These are phyloP conservation scores for Scyliorhinus canicula DNA, from an alignment of 2,797 vertebrate species.

Conservation along the genomic window DNA sequence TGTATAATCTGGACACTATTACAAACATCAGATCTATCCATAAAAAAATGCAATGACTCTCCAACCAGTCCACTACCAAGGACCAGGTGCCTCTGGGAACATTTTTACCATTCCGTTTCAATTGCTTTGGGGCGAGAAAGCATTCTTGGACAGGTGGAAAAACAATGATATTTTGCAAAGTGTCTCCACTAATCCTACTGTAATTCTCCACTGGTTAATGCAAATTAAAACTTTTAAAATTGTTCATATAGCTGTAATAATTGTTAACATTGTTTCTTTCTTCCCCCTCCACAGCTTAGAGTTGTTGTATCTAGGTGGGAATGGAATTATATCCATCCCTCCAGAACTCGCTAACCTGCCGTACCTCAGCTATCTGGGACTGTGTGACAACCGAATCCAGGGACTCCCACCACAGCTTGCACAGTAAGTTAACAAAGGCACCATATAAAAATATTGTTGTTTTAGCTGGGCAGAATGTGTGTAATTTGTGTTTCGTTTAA, in stretches of 20 bases:
- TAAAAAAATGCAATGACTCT: not conserved
- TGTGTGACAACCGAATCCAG: constrained; percentile 97
- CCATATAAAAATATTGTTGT: not conserved
- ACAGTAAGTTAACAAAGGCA: constrained; percentile 65
- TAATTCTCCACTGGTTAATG: not conserved
- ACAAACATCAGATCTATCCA: not conserved
- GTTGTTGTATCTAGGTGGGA: constrained; percentile 90
- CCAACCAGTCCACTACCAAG: not conserved
- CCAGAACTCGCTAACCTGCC: constrained; percentile 86
- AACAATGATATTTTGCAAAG: not conserved
- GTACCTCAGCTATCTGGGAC: constrained; percentile 81
- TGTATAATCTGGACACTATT: no score
- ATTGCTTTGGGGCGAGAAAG: not conserved
- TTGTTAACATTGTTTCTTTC: constrained; percentile 27
- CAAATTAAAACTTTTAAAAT: not conserved
- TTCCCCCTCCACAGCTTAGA: constrained; percentile 72
- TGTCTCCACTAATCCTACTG: not conserved
- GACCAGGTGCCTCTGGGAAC: not conserved
- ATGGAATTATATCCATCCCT: constrained; percentile 87
- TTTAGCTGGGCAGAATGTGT: not conserved
- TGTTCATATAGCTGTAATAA: not conserved
- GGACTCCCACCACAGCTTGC: constrained; percentile 90
- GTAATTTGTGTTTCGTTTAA: not conserved
- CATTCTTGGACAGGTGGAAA: not conserved
- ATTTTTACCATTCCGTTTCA: not conserved